Base-by-base conservation (phyloP, 2,888 invertebrate species). In the Cantharis nigra region DNA sequence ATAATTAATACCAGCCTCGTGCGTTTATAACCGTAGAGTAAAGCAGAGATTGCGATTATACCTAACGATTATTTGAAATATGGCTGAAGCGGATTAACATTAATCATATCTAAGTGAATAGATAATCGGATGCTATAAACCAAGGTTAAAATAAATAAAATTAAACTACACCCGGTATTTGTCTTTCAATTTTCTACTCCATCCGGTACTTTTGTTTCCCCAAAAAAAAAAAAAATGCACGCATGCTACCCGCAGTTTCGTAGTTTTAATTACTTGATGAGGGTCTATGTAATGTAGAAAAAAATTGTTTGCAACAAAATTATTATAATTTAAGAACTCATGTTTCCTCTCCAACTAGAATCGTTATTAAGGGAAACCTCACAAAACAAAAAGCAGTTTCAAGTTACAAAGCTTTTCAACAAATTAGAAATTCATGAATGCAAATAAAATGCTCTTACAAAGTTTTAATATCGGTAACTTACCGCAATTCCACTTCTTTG, bases 401-500 rank as follows among this genome's bases (percentile, higher is more conserved):
- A 33, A 30, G 28, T 28, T 33, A 33, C 70, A 33, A 70, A 28
- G 28, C n/a, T 33, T 70, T 70, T n/a, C 33, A 49, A 49, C 49
- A 23, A 23, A 23, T 67, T 67, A 11, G 23, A 23, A 67, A 67
- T n/a, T 67, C 11, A 67, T 67, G 20, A 67, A 67, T 67, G 23
- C 26, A 67, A 67, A 67, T 67, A 67, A 67, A 26, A 23, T 23
- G 70, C 33, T 30, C 70, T 33, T 70, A 18, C 70, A 28, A 70
- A 70, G 28, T 65, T 65, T 65, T 23, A 70, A 70, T 18, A 33
- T 28, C 23, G 28, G 70, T 70, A 33, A 70, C 94, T 92, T 88
- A 95, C 95, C 91, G 91, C 3, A 90, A 89, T 87, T 95, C 94
- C 64, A 97, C 93, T 86, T 94, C 92, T 81, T 92, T 92, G 5